These are phyloP conservation scores for Argentina silus DNA, from an alignment of 2,797 vertebrate genomes.

Conservation along the genomic window DNA sequence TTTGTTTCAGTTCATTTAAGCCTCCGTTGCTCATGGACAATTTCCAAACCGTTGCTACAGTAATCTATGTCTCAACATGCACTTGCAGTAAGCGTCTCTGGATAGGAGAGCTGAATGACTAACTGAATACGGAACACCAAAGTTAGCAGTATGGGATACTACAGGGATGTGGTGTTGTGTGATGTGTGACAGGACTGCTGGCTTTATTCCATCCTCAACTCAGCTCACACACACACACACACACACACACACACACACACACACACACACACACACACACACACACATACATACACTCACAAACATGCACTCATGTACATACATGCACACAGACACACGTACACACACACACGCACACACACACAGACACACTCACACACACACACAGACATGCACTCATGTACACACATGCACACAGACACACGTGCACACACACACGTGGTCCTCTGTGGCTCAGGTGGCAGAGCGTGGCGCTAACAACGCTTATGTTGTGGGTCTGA, in stretches of 20 bases:
- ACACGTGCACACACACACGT: no score
- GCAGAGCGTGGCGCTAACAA: no score
- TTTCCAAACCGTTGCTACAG: conserved; percentile 53
- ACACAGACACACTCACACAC: neutral
- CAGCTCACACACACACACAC: neutral
- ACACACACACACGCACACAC: neutral
- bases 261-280: neutral
- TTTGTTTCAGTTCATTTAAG: conserved; percentile 49
- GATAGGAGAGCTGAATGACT: conserved; percentile 72
- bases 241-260: conserved; percentile 9
- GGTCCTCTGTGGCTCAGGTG: no score
- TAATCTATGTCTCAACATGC: conserved; percentile 65
- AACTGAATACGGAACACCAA: conserved; percentile 25
- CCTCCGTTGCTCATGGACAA: conserved; percentile 40
- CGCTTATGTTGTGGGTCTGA: no score
- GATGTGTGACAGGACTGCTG: conserved; percentile 58
- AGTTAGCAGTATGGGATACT: neutral
- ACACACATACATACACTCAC: conserved; percentile 1
- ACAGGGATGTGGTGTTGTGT: conserved; percentile 49
- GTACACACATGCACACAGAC: no score
- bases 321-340: neutral
- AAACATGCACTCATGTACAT: neutral
- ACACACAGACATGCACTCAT: no score
- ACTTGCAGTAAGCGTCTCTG: conserved; percentile 71
- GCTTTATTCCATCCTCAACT: conserved; percentile 17